Base-by-base conservation (phyloP, 2,113 vertebrate genomes). In the Jacana jacana region DNA sequence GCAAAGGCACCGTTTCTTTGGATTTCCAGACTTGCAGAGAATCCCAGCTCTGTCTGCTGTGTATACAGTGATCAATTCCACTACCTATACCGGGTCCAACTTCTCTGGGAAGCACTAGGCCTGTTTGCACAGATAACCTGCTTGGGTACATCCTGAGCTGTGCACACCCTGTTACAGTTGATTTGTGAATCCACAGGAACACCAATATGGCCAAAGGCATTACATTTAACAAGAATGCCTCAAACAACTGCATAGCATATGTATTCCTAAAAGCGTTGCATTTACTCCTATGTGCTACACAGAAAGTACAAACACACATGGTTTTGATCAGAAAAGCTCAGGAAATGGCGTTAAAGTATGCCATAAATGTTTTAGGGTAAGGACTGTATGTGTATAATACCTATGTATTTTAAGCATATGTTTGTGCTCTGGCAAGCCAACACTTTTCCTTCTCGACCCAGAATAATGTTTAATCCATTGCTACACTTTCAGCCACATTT, bases 311-410 rank as follows among this genome's bases (percentile, higher is more conserved):
- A 4, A 8, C 7, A 60, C 5, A 8, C 5, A 16, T 1, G 4
- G 14, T 75, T 90, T 85, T 64, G 42, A 46, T 79, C 79, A 88
- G 37, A 88, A 79, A 89, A 81, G 48, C 39, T 79, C 66, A 76
- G 30, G 25, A 91, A 72, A 39, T 18, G n/a, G 66, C 60, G 48
- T 48, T 64, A 7, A 60, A 35, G 14, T 39, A 72, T 16, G 42
- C 7, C 33, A 40, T 20, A 30, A 49, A 37, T 40, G 17, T 31
- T 71, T 70, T 37, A 89, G 35, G 39, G 17, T 16, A 51, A 31
- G 2, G 5, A 64, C 58, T 66, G 63, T 3, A 16, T 33, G 14
- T 37, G 30, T 71, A 2, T 10, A 79, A 84, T 1, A 79, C 73
- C 28, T 63, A 30, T 28, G 24, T 17, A 40, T 76, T 91, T 79